Percentiles rank a stretch among this genome's conserved stretches.
Evolutionary conservation across 2,113 vertebrate genomes (phyloP).

Genomic region (Progne subis): DNA sequence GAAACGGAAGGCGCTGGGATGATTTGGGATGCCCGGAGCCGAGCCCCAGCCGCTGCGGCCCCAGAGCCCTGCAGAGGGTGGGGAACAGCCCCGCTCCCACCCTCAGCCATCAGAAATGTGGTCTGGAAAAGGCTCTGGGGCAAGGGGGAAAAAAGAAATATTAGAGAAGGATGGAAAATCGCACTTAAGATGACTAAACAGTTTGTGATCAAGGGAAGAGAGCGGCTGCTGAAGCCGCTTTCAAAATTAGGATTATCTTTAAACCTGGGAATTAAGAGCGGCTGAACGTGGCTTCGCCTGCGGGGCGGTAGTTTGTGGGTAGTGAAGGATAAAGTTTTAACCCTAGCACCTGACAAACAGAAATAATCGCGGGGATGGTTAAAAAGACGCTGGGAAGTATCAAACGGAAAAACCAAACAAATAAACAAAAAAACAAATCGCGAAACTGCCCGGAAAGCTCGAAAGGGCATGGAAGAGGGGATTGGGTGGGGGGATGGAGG

Average conservation of each 20-base stretch:
- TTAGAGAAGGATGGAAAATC: neutral
- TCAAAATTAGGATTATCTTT: conserved; percentile 42
- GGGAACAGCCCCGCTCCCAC: neutral
- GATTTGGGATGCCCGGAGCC: neutral
- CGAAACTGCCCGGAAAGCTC: neutral
- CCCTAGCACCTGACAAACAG: neutral
- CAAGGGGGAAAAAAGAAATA: neutral
- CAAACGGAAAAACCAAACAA: neutral
- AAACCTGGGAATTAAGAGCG: conserved; percentile 9
- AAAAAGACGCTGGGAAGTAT: neutral
- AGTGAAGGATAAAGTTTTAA: conserved; percentile 35
- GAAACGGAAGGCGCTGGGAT: neutral
- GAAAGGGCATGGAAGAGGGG: neutral
- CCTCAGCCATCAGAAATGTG: neutral
- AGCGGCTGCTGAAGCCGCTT: conserved; percentile 38
- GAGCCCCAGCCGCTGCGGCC: neutral
- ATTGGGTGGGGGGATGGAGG: neutral
- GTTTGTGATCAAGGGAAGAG: conserved; percentile 10
- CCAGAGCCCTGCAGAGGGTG: neutral
- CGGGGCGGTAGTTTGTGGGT: neutral
- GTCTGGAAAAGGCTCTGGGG: neutral
- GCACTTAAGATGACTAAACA: neutral
- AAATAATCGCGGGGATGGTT: neutral
- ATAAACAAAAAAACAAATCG: neutral
- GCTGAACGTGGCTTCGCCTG: neutral